Conservation (phyloP, 2,888 invertebrate species). For the Resseliella maxima region DNA sequence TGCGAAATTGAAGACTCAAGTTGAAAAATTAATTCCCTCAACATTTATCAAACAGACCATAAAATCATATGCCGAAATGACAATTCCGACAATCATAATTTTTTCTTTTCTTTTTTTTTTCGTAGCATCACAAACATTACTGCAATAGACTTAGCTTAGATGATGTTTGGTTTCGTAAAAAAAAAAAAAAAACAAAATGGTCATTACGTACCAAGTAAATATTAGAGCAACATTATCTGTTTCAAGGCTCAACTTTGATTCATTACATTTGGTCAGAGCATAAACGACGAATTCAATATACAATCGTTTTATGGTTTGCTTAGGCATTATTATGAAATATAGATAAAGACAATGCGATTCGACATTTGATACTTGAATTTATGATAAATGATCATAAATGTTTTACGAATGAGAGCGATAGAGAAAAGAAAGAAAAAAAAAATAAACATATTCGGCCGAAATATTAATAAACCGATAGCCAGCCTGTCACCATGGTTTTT, state of each 20-base stretch:
- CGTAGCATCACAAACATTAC: background rate
- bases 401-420: background rate
- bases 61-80: conserved; percentile 29
- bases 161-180: background rate
- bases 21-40: conserved; percentile 29
- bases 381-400: background rate
- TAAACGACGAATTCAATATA: background rate
- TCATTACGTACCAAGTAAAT: background rate
- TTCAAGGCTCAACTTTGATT: background rate
- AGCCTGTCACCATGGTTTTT: conserved; percentile 39
- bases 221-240: background rate
- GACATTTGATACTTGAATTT: background rate
- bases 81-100: background rate
- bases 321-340: background rate
- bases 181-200: background rate
- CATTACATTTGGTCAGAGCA: background rate
- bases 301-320: background rate
- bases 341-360: background rate
- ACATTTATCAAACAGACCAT: background rate
- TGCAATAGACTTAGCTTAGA: background rate
- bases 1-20: background rate
- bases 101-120: background rate
- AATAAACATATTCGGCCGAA: background rate
- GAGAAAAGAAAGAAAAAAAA: background rate
- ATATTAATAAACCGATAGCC: conserved; percentile 26